Percentiles rank a stretch among this genome's conserved stretches.
Evolutionary conservation across 2,797 vertebrate species (phyloP).

Genomic region (Ptychobarbus kaznakovi): DNA sequence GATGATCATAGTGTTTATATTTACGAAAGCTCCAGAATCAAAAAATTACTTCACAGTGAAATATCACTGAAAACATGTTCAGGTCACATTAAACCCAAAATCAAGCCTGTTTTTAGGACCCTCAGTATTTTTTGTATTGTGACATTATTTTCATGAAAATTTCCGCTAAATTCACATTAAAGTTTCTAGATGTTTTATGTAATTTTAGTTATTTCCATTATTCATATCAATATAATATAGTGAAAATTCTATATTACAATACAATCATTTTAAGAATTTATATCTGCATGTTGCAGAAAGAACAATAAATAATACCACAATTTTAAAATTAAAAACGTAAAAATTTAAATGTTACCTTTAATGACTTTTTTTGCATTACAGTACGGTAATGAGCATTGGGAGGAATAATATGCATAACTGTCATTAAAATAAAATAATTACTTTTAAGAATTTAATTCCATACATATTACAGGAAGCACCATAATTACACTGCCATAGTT

Average conservation of each 20-base stretch:
- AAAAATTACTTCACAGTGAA: background rate
- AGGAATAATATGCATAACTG: background rate
- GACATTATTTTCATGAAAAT: background rate
- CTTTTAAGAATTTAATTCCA: background rate
- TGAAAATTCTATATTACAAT: background rate
- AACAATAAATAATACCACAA: background rate
- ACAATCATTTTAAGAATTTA: background rate
- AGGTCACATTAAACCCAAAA: background rate
- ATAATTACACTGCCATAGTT: background rate
- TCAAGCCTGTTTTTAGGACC: background rate
- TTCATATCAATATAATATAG: background rate
- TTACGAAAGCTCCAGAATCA: background rate
- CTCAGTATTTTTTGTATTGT: background rate
- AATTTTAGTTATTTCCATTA: background rate
- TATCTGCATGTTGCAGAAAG: background rate
- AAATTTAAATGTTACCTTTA: background rate
- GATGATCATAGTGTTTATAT: background rate
- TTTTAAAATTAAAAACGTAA: background rate
- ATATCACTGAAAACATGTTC: background rate
- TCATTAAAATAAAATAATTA: background rate
- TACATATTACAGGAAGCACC: background rate
- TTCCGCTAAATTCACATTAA: background rate
- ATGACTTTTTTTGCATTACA: background rate
- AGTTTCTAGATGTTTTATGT: background rate
- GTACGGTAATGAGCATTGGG: background rate